Conservation (phyloP, 1,140 invertebrate species). For the Apis dorsata region DNA sequence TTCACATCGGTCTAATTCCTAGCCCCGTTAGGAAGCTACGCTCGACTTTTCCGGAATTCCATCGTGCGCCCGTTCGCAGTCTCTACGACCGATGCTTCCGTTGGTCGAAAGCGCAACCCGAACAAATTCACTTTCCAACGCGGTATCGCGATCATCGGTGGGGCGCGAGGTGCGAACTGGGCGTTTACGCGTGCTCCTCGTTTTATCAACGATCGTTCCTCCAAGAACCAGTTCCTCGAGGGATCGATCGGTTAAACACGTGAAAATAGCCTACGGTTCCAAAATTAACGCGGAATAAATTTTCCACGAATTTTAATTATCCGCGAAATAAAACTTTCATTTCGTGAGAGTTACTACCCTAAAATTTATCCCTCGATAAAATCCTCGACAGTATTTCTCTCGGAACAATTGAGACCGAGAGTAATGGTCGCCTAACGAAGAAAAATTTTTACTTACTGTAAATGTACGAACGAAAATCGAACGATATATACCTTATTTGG, state of each 20-base stretch:
- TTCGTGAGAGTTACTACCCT: no score
- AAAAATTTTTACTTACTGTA: no score
- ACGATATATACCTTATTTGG: no score
- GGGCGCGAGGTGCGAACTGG: background rate
- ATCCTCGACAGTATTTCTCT: no score
- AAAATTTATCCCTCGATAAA: no score
- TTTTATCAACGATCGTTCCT: slow-evolving; percentile 33
- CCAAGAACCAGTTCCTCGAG: slow-evolving; percentile 7
- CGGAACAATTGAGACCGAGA: no score
- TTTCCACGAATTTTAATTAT: no score
- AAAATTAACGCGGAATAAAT: no score
- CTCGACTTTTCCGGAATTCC: background rate
- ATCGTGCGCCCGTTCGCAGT: background rate
- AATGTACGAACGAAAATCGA: no score
- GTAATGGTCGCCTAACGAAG: no score
- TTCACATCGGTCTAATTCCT: background rate
- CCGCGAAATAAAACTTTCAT: no score
- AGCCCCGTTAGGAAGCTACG: background rate
- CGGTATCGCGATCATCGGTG: slow-evolving; percentile 30
- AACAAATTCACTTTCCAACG: slow-evolving; percentile 36
- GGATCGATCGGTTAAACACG: slow-evolving; percentile 6
- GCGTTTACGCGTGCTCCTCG: background rate
- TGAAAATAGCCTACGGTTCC: no score
- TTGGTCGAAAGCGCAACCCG: slow-evolving; percentile 12
- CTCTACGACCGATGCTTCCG: background rate